A percentile compares a stretch with the other conserved stretches of the same genome.
Evolutionary conservation across 37 sponge, comb jelly and placozoan species (phyloP).

Genomic region (Mnemiopsis leidyi): DNA sequence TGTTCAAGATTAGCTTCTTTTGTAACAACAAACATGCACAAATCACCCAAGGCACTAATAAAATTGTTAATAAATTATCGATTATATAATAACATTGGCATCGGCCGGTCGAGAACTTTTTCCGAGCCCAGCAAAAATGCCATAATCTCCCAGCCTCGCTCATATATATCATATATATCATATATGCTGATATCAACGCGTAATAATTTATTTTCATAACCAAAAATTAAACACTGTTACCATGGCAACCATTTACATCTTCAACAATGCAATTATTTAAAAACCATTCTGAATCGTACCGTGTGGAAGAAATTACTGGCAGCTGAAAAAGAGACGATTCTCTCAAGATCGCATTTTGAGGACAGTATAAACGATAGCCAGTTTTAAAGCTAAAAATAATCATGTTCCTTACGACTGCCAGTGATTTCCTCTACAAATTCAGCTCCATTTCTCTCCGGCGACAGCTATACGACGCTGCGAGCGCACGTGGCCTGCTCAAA

Average conservation of each 20-base stretch:
- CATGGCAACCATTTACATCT: constrained; percentile 9
- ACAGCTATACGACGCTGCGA: no score
- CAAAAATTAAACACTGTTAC: constrained; percentile 31
- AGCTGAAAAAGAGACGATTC: no score
- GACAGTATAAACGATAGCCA: no score
- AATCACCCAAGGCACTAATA: background rate
- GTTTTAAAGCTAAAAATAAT: no score
- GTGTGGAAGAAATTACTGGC: background rate
- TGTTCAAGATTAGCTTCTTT: background rate
- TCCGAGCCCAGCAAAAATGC: background rate
- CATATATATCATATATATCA: constrained; percentile 13
- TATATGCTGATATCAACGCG: background rate
- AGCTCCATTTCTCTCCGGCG: no score
- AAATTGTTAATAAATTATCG: constrained; percentile 19
- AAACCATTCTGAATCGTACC: constrained; percentile 27
- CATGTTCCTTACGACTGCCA: no score
- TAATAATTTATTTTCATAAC: constrained; percentile 41
- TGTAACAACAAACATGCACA: background rate
- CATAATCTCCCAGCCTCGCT: background rate
- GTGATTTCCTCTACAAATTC: no score
- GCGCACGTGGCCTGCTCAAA: no score
- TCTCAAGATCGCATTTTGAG: no score
- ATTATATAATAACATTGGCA: background rate
- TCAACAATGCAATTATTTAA: constrained; percentile 19
- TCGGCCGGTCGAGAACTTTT: background rate